Evolutionary conservation across 2,113 vertebrate species (phyloP).

Genomic region (Rana temporaria): DNA sequence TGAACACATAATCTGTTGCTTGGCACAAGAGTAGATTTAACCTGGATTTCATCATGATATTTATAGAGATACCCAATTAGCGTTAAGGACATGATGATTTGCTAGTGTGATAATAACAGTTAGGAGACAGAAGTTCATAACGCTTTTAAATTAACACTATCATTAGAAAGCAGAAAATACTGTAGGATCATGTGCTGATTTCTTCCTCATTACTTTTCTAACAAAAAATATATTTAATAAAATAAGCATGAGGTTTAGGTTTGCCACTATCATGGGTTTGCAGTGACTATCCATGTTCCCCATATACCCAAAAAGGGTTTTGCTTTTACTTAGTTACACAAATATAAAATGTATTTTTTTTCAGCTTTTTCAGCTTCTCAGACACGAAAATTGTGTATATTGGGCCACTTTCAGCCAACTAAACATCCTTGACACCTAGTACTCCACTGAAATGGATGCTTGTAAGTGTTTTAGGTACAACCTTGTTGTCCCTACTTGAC

Average conservation of each 20-base stretch:
- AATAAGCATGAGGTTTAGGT: not conserved
- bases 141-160: not conserved
- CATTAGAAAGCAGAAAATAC: not conserved
- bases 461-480: too few relatives aligned
- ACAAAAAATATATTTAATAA: not conserved
- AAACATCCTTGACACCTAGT: too few relatives aligned
- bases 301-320: too few relatives aligned
- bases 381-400: too few relatives aligned
- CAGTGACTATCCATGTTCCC: not conserved
- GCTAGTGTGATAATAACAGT: not conserved
- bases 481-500: too few relatives aligned
- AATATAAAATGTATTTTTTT: too few relatives aligned
- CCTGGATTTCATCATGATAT: not conserved
- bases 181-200: not conserved
- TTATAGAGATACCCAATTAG: not conserved
- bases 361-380: too few relatives aligned
- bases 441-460: too few relatives aligned
- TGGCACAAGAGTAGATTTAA: conserved; percentile 16
- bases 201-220: not conserved
- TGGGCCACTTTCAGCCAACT: too few relatives aligned
- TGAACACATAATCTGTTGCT: conserved; percentile 17
- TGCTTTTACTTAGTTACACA: too few relatives aligned
- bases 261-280: too few relatives aligned
- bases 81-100: not conserved
- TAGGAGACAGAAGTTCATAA: not conserved